Evolutionary conservation across 2,113 vertebrate species (phyloP).

Genomic region (Malurus alboscapulatus): DNA sequence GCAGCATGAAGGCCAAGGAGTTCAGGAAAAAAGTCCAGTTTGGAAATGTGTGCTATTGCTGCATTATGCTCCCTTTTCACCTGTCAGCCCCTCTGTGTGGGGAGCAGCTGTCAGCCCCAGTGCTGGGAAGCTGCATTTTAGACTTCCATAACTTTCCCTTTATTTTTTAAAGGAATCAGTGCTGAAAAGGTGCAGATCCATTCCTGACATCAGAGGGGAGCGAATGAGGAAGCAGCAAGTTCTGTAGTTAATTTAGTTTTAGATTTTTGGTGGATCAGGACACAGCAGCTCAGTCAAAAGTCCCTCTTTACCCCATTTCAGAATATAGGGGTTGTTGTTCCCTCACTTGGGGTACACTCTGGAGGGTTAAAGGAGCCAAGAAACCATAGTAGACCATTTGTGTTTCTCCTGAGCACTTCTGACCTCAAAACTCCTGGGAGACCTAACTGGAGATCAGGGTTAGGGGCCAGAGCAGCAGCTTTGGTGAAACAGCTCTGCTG

Average conservation of each 20-base stretch:
- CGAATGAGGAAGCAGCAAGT: not conserved
- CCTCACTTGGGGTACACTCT: not conserved
- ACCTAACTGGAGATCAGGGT: not conserved
- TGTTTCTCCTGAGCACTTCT: not conserved
- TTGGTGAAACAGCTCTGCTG: not conserved
- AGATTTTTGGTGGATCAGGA: not conserved
- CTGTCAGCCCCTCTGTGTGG: not conserved
- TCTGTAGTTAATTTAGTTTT: not conserved
- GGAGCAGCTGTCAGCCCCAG: no score
- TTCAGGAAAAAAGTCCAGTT: not conserved
- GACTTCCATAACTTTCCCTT: not conserved
- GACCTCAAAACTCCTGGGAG: not conserved
- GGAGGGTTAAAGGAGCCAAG: not conserved
- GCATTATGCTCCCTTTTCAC: not conserved
- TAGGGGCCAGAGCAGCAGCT: not conserved
- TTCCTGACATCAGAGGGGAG: not conserved
- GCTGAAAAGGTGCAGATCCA: not conserved
- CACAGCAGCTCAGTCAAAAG: not conserved
- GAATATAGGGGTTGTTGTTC: not conserved
- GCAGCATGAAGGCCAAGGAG: not conserved
- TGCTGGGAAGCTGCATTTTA: not conserved
- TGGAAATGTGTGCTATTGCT: fast-evolving
- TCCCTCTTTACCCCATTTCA: fast-evolving
- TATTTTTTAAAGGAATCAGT: not conserved
- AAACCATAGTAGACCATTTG: not conserved